These are phyloP conservation scores for Puntigrus tetrazona DNA, from an alignment of 2,113 vertebrate genomes.

Conservation along the genomic window DNA sequence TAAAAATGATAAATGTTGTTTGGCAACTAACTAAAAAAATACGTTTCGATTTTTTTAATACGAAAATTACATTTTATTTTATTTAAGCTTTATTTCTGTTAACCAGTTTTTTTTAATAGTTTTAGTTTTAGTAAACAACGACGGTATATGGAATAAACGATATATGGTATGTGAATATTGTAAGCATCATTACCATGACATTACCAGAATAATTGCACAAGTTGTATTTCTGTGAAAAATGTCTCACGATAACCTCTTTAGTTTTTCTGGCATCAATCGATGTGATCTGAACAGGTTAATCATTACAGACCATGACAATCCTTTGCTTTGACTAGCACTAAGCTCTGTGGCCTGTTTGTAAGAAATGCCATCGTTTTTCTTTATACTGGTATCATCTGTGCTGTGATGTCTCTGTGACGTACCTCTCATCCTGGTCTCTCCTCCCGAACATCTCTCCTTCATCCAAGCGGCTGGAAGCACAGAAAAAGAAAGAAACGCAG, in stretches of 20 bases:
- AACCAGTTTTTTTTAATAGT: too few species aligned
- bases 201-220: background rate
- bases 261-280: background rate
- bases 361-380: background rate
- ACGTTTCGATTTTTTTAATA: too few species aligned
- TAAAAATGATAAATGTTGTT: too few species aligned
- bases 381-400: background rate
- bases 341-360: background rate
- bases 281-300: background rate
- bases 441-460: conserved; percentile 84
- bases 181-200: background rate
- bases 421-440: conserved; percentile 70
- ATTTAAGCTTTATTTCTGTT: too few species aligned
- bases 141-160: too few species aligned
- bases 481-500: background rate
- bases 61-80: too few species aligned
- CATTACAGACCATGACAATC: background rate
- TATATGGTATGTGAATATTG: background rate
- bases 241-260: background rate
- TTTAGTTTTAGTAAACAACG: background rate
- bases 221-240: background rate
- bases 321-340: background rate
- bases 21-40: too few species aligned
- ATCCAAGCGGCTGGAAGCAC: conserved; percentile 89
- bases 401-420: background rate